Percentiles rank a stretch among this genome's conserved stretches.
Conservation (phyloP, 2,797 vertebrate genomes). For the Sebastes baramenuke region DNA sequence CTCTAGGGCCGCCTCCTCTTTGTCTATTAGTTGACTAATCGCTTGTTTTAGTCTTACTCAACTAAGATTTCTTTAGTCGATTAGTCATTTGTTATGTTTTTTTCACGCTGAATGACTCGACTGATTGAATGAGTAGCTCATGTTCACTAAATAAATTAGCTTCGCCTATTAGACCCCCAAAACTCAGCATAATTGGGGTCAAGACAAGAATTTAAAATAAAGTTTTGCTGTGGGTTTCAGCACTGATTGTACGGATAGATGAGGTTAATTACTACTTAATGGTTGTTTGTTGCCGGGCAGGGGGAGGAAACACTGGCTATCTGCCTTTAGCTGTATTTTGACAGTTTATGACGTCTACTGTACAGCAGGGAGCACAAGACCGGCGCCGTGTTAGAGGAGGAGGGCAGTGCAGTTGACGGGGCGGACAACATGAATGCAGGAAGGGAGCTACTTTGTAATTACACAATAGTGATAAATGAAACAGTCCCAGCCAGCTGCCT, state of each 20-base stretch:
- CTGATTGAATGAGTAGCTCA: too few relatives aligned
- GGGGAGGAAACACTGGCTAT: neutral
- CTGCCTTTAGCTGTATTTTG: neutral
- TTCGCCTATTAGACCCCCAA: neutral
- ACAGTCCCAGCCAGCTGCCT: neutral
- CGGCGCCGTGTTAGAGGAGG: too few relatives aligned
- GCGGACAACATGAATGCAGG: neutral
- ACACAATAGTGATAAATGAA: conserved; percentile 15
- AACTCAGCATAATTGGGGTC: neutral
- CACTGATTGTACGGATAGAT: neutral
- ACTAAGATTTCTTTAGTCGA: too few relatives aligned
- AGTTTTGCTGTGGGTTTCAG: neutral
- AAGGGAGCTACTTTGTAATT: conserved; percentile 10
- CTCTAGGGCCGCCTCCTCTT: too few relatives aligned
- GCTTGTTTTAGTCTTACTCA: too few relatives aligned
- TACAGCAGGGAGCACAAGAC: neutral
- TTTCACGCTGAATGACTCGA: too few relatives aligned
- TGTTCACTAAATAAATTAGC: neutral
- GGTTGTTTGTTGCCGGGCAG: neutral
- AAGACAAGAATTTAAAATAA: neutral
- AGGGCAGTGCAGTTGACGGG: neutral
- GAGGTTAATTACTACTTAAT: neutral
- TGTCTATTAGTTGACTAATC: too few relatives aligned
- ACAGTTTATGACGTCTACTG: neutral
- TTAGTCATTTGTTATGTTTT: too few relatives aligned